Evolutionary conservation across 2,888 invertebrate genomes (phyloP), one percentile per base, ranked within the genome.

Genomic region (Ophion ventricosus): DNA sequence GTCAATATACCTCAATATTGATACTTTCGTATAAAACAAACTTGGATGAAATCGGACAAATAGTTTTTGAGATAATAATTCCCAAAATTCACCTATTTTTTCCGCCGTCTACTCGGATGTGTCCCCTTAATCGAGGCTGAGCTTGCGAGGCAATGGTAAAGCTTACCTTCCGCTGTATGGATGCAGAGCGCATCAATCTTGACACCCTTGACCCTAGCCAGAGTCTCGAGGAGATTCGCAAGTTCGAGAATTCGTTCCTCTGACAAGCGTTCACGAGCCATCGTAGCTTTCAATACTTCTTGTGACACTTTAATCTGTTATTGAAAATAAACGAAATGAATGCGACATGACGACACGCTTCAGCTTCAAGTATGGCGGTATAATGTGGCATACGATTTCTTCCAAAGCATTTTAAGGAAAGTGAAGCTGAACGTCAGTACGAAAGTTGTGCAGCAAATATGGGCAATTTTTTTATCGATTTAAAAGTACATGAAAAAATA

Each of bases 181-280:
- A 81, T 87, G 82, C 88, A 90, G 75, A 90, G 82, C 40, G 63
- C 67, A 17, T 76, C 86, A 85, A 49, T 85, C 85, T 76, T 87
- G 86, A 80, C 85, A 63, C 88, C 85, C 75, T 89, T 87, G 74
- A 90, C 89, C 75, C 87, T 86, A 83, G 88, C 86, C 80, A 89
- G 86, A 54, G 88, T 89, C 75, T 89, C 89, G 25, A 91, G 83
- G 43, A 91, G 85, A 85, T 90, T 90, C 14, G 89, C 89, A 54
- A 90, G 82, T 78, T 90, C 88, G 11, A 87, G 83, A 70, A 82
- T 86, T 82, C 88, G 87, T 5, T 85, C 70, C 20, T 77, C 69
- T 17, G 70, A 84, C 35, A 69, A 77, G 77, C 35, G 59, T 81
- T 75, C 64, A 1, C 69, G 77, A 56, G 67, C 70, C 70, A 64